Conservation (phyloP, 23 tunicate genomes). For the Styela clava region DNA sequence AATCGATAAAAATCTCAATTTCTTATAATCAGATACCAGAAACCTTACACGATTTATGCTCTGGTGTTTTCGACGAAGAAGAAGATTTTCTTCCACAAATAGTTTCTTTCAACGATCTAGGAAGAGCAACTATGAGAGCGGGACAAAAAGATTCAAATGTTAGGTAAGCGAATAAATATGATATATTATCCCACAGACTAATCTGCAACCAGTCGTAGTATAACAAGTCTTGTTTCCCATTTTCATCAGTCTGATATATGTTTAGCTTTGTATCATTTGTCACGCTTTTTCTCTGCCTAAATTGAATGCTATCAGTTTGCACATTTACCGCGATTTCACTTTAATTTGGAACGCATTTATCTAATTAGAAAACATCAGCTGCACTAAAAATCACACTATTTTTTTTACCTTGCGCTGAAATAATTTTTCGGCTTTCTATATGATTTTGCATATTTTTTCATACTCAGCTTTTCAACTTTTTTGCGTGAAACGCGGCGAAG, state of each 20-base stretch:
- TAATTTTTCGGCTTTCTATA: too few species aligned
- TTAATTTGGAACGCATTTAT: too few species aligned
- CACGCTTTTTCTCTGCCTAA: background rate
- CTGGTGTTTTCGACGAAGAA: slow-evolving; percentile 48
- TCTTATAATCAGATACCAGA: slow-evolving; percentile 27
- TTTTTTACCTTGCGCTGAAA: too few species aligned
- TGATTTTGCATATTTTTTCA: too few species aligned
- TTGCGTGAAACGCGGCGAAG: too few species aligned
- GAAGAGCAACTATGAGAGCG: slow-evolving; percentile 27
- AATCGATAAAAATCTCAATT: too few species aligned
- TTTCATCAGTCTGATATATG: background rate
- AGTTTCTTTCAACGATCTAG: slow-evolving; percentile 5
- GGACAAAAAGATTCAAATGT: slow-evolving; percentile 40
- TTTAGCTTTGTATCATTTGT: too few species aligned
- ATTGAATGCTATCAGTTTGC: background rate
- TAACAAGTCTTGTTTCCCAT: background rate
- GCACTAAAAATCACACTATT: too few species aligned
- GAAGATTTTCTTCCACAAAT: slow-evolving; percentile 35
- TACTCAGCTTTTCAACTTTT: too few species aligned
- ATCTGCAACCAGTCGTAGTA: background rate
- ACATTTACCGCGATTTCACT: too few species aligned
- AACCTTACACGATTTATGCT: slow-evolving; percentile 38
- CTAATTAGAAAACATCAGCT: too few species aligned
- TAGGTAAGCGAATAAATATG: slow-evolving; percentile 20
- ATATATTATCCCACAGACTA: background rate